Evolutionary conservation across 2,113 vertebrate genomes (phyloP).

Genomic region (Origma solitaria): DNA sequence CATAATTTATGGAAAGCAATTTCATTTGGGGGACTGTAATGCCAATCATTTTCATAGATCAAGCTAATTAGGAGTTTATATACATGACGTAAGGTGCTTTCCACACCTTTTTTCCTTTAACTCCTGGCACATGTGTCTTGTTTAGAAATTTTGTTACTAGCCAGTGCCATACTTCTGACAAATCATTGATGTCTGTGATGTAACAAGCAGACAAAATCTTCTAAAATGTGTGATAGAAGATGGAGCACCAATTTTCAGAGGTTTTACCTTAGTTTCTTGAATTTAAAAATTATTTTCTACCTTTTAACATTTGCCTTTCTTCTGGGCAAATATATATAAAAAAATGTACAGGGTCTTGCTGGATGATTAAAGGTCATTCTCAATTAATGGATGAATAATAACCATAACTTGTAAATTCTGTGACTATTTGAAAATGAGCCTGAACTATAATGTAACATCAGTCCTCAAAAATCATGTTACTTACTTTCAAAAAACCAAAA

Average conservation of each 20-base stretch:
- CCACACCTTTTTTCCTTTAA: neutral
- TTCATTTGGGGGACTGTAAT: neutral
- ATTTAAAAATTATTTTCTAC: neutral
- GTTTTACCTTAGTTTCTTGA: neutral
- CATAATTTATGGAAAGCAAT: neutral
- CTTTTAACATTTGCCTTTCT: neutral
- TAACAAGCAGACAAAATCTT: neutral
- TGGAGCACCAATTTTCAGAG: neutral
- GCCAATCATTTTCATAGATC: neutral
- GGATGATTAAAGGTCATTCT: neutral
- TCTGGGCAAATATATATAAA: neutral
- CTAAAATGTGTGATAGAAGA: neutral
- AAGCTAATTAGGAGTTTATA: neutral
- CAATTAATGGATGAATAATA: neutral
- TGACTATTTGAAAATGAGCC: neutral
- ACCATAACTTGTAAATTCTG: neutral
- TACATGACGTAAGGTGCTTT: neutral
- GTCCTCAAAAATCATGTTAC: neutral
- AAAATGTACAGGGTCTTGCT: neutral
- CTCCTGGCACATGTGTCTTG: neutral
- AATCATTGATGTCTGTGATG: neutral
- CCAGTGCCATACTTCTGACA: neutral
- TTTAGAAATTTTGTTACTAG: neutral
- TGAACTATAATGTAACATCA: neutral
- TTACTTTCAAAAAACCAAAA: neutral